These are phyloP conservation scores for Eudyptes chrysolophus DNA, from an alignment of 2,113 vertebrate genomes.

Conservation along the genomic window DNA sequence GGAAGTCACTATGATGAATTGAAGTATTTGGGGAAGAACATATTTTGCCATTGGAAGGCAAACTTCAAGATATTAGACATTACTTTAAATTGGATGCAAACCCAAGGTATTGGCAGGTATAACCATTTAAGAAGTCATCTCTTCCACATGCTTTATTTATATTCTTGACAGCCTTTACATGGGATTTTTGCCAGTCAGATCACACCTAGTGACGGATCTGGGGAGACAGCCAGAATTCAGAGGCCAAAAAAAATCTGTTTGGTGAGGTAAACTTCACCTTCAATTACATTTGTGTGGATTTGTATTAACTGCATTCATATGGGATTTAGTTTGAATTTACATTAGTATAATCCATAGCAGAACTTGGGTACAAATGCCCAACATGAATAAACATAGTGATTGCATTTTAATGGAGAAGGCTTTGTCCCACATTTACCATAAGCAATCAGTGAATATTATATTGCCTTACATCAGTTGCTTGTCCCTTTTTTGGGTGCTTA, in stretches of 20 bases:
- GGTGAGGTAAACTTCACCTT: background rate
- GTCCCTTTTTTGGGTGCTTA: background rate
- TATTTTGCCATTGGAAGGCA: background rate
- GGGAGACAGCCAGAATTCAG: background rate
- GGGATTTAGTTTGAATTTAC: background rate
- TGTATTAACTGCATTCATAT: background rate
- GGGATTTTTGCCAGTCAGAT: background rate
- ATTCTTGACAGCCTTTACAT: background rate
- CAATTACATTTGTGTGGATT: background rate
- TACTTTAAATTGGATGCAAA: background rate
- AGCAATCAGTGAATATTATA: background rate
- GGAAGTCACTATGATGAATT: background rate
- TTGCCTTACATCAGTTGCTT: background rate
- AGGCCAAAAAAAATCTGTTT: background rate
- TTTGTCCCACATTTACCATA: background rate
- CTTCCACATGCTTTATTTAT: background rate
- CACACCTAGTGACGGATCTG: background rate
- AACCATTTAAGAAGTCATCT: background rate
- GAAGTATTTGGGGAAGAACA: background rate
- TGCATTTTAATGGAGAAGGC: background rate
- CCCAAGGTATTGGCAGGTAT: background rate
- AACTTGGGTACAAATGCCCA: background rate
- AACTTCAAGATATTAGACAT: background rate
- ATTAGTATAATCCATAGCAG: background rate
- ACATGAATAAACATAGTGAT: background rate